Conservation (phyloP, 2,888 invertebrate genomes). For the Octodonta nipae region DNA sequence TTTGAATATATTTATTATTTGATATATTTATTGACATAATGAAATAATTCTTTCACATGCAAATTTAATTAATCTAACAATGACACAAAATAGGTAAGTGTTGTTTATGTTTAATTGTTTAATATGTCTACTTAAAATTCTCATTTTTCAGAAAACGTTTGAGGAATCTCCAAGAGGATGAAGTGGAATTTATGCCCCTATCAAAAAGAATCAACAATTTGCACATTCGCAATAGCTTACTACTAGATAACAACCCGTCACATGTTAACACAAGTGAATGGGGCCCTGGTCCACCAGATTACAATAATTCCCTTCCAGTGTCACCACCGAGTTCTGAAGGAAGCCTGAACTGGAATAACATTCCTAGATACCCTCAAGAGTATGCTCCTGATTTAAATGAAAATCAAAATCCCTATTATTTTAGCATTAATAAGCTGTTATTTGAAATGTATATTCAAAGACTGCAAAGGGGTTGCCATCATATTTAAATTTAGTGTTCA, state of each 20-base stretch:
- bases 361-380: constrained; percentile 59
- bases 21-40: too few species aligned
- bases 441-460: constrained; percentile 74
- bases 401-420: constrained; percentile 72
- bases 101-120: too few species aligned
- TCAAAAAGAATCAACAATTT: constrained; percentile 84
- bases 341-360: constrained; percentile 29
- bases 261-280: constrained; percentile 19
- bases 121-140: too few species aligned
- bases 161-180: constrained; percentile 54
- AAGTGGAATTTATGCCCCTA: constrained; percentile 70
- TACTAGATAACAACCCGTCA: constrained; percentile 26
- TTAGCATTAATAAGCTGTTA: constrained; percentile 69
- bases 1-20: too few species aligned
- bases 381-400: constrained; percentile 69
- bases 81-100: too few species aligned
- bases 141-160: constrained; percentile 55
- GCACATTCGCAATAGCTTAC: constrained; percentile 54
- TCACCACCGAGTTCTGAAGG: constrained; percentile 29
- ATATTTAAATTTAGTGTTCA: constrained; percentile 15
- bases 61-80: too few species aligned
- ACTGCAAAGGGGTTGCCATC: constrained; percentile 45
- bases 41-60: too few species aligned
- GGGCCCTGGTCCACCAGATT: constrained; percentile 28
- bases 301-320: constrained; percentile 20